phyloP scores from a whole-genome alignment of 1,140 invertebrate genomes.

The Bombus balteatus region DNA sequence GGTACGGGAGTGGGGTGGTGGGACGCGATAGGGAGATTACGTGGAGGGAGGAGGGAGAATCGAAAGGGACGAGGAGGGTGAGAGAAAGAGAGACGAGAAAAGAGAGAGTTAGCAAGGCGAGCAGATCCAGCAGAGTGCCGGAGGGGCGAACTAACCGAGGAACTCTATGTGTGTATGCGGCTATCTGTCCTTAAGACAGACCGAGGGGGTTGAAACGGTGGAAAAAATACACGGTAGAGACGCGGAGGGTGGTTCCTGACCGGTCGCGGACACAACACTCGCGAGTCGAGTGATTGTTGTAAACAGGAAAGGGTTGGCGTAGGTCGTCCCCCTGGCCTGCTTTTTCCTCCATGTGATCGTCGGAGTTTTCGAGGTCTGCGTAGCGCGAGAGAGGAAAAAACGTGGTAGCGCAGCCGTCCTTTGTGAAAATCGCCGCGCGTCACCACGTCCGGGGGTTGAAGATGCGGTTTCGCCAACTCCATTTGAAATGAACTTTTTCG shows the following conservation, averaged over 20 bases:
- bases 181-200: constrained; percentile 28
- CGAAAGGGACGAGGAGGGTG: constrained; percentile 38
- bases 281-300: constrained; percentile 62
- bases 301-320: constrained; percentile 75
- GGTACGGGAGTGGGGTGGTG: constrained; percentile 50
- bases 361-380: constrained; percentile 1
- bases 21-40: constrained; percentile 37
- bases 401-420: background rate
- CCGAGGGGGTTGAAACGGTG: constrained; percentile 44
- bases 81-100: background rate
- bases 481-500: background rate
- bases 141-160: constrained; percentile 1
- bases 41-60: constrained; percentile 39
- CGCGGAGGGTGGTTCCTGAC: constrained; percentile 40
- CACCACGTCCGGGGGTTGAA: constrained; percentile 5
- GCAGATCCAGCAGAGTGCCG: constrained; percentile 34
- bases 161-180: background rate
- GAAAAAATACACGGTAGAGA: background rate
- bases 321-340: constrained; percentile 64
- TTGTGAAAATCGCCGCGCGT: background rate
- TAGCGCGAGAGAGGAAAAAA: background rate
- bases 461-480: constrained; percentile 7
- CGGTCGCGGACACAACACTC: constrained; percentile 41
- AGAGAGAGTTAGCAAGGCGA: background rate
- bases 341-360: constrained; percentile 36